phyloP scores from a whole-genome alignment of 2,888 invertebrate genomes.

The Cetonia aurata region DNA sequence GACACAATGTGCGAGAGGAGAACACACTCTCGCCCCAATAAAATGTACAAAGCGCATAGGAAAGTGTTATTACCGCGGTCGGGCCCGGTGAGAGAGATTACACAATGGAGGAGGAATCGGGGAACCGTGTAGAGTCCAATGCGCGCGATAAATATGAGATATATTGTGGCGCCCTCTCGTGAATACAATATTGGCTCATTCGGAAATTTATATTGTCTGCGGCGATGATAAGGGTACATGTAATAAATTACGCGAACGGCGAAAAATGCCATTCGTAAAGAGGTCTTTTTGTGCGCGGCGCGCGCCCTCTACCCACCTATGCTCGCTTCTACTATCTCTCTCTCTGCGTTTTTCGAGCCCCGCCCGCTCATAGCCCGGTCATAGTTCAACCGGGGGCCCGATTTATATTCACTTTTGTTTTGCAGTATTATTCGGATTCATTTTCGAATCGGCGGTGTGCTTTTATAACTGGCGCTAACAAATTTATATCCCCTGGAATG shows the following conservation, averaged over 20 bases:
- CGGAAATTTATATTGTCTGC: slow-evolving; percentile 65
- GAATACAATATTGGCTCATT: slow-evolving; percentile 64
- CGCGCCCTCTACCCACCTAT: slow-evolving; percentile 18
- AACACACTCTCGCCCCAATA: slow-evolving; percentile 59
- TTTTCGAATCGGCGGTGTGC: slow-evolving; percentile 33
- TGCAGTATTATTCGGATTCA: slow-evolving; percentile 43
- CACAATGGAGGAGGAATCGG: slow-evolving; percentile 47
- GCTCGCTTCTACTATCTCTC: not conserved
- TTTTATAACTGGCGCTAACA: slow-evolving; percentile 38
- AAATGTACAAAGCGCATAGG: slow-evolving; percentile 64
- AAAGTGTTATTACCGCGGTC: slow-evolving; percentile 62
- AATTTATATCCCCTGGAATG: slow-evolving; percentile 26
- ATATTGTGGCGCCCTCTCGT: slow-evolving; percentile 60
- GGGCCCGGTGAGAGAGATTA: slow-evolving; percentile 39
- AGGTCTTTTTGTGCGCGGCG: slow-evolving; percentile 49
- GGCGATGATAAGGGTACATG: slow-evolving; percentile 63
- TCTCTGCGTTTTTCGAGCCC: not conserved
- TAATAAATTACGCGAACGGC: slow-evolving; percentile 61
- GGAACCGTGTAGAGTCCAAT: slow-evolving; percentile 47
- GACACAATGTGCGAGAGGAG: slow-evolving; percentile 59
- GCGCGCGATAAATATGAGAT: slow-evolving; percentile 64
- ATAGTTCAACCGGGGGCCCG: slow-evolving; percentile 25
- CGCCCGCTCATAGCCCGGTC: slow-evolving; percentile 6
- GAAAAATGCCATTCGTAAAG: slow-evolving; percentile 63
- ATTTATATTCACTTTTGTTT: slow-evolving; percentile 48